Evolutionary conservation across 2,888 invertebrate species (phyloP), one percentile per base, ranked within the genome.

Genomic region (Ichneumon xanthorius): DNA sequence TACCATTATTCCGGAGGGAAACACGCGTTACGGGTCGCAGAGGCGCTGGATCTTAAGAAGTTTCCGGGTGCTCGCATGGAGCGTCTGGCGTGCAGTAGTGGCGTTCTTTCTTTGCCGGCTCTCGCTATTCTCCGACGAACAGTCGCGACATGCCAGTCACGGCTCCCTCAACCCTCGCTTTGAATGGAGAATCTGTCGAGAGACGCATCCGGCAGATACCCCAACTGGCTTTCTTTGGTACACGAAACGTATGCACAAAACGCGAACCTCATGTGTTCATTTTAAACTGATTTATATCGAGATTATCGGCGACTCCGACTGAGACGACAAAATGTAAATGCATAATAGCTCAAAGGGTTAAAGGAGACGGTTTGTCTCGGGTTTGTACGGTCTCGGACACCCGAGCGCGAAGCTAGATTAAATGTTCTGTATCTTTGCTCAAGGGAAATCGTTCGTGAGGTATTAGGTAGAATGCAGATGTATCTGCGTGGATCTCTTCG

Each of bases 151-250:
- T 26, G 40, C 55, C 30, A 16, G 48, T 61, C 50, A 33, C 45
- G 16, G 45, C 48, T 26, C 37, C 37, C 73, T 40, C 45, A 19
- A 37, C 22, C 68, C 50, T 50, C 58, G 22, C 73, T 19, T 11
- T 79, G 78, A 83, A 83, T 79, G 78, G 26, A 68, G 61, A 73
- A 78, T 73, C 58, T 68, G 16, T 50, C 68, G 61, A 68, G 73
- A 40, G 33, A 58, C 58, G 48, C 72, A 61, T 73, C 68, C 78
- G 68, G 73, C 73, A 73, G 73, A 83, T 73, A 83, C 78, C 50
- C 67, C 48, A 26, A 22, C 40, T 16, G 16, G 45, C 45, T 45
- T 16, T 45, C 45, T 45, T 16, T 16, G 45, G 14, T 16, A 14
- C 45, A 45, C 45, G 4, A 45, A 45, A 45, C 45, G 45, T 40